phyloP scores from a whole-genome alignment of 2,888 invertebrate genomes.

The Parnassius smintheus region DNA sequence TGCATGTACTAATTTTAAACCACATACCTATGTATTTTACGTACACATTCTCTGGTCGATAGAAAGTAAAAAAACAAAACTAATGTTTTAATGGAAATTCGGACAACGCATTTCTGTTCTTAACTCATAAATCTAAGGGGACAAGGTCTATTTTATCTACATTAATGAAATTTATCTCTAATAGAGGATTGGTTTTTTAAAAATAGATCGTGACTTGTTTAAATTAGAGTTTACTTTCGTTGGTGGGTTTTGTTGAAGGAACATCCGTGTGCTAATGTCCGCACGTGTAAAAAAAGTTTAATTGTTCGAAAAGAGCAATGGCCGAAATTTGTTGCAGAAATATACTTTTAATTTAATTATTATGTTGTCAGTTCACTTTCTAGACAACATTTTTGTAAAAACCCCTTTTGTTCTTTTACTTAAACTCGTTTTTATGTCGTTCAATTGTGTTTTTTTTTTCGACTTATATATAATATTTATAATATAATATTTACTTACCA shows the following conservation, averaged over 20 bases:
- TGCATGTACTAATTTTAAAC: no score
- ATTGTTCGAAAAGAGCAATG: slow-evolving; percentile 16
- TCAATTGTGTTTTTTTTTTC: no score
- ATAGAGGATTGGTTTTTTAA: neutral
- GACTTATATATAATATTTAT: no score
- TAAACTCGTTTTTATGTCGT: no score
- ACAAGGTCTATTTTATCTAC: slow-evolving; percentile 10
- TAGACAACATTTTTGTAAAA: neutral
- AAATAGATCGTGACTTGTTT: neutral
- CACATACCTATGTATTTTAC: neutral
- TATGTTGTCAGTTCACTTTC: slow-evolving; percentile 11
- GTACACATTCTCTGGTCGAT: neutral
- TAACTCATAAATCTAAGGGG: slow-evolving; percentile 2
- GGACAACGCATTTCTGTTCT: neutral
- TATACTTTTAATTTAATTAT: slow-evolving; percentile 4
- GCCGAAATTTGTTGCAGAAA: slow-evolving; percentile 12
- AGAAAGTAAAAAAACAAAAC: slow-evolving; percentile 11
- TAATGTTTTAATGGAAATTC: slow-evolving; percentile 1
- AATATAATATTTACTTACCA: no score
- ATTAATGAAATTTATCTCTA: neutral
- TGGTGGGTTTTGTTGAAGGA: neutral
- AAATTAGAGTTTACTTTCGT: neutral
- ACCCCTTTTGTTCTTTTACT: neutral
- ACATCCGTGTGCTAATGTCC: slow-evolving; percentile 18
- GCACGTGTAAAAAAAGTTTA: slow-evolving; percentile 16